phyloP scores from a whole-genome alignment of 2,888 invertebrate genomes.

The Melinopterus prodromus region DNA sequence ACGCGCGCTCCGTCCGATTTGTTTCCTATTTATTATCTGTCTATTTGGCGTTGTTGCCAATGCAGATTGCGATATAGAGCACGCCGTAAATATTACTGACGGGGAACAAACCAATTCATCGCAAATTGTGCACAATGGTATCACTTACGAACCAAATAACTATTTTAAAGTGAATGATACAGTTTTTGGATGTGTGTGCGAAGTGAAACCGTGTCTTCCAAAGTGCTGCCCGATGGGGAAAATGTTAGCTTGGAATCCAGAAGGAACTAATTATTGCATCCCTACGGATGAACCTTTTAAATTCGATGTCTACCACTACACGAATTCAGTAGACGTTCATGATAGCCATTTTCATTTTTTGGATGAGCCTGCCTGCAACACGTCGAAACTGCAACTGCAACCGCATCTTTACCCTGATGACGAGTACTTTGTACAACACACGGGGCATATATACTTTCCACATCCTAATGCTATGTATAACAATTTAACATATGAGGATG shows the following conservation, averaged over 20 bases:
- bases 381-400: constrained; percentile 7
- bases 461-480: background rate
- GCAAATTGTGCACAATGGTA: constrained; percentile 34
- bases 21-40: background rate
- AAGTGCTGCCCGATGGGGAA: constrained; percentile 39
- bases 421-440: constrained; percentile 28
- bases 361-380: background rate
- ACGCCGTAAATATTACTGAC: constrained; percentile 14
- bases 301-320: constrained; percentile 19
- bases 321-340: background rate
- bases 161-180: constrained; percentile 36
- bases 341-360: constrained; percentile 18
- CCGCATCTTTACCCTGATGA: background rate
- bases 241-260: constrained; percentile 20
- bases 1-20: background rate
- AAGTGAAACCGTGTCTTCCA: constrained; percentile 38
- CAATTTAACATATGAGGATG: constrained; percentile 6
- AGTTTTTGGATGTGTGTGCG: constrained; percentile 42
- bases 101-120: background rate
- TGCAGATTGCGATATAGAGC: background rate
- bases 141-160: constrained; percentile 35
- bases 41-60: background rate
- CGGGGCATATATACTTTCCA: constrained; percentile 21
- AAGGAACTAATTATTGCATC: constrained; percentile 22
- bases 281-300: background rate